These are phyloP conservation scores for Castor canadensis DNA, from an alignment of 2,113 vertebrate species.

Conservation along the genomic window DNA sequence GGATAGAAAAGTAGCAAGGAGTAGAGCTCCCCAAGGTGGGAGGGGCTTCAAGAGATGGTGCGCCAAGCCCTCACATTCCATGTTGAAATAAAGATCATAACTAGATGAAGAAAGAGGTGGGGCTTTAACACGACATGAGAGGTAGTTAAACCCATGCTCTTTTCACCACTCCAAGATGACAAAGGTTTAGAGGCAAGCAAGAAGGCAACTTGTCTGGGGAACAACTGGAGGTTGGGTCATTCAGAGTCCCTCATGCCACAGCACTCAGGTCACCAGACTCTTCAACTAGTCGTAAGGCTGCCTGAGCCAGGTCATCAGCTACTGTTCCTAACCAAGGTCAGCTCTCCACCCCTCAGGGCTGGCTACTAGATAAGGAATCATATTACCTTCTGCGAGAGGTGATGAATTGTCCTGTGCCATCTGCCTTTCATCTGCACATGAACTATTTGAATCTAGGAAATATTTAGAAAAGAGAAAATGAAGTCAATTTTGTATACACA, in stretches of 20 bases:
- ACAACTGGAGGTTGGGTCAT: background rate
- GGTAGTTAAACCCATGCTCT: background rate
- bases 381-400: background rate
- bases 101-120: background rate
- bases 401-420: rapidly evolving
- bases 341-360: background rate
- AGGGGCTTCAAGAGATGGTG: too few relatives aligned
- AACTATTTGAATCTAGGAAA: constrained; percentile 51
- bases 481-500: background rate
- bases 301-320: background rate
- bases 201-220: background rate
- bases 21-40: too few relatives aligned
- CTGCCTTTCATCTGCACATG: rapidly evolving
- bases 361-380: background rate
- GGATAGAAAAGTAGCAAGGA: too few relatives aligned
- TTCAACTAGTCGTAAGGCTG: background rate
- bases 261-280: background rate
- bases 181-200: background rate
- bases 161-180: background rate
- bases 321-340: background rate
- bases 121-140: background rate
- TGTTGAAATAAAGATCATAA: background rate
- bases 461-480: background rate
- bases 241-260: background rate
- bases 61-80: background rate